Conservation (phyloP, 1,140 invertebrate species). For the Drosophila pachea region DNA sequence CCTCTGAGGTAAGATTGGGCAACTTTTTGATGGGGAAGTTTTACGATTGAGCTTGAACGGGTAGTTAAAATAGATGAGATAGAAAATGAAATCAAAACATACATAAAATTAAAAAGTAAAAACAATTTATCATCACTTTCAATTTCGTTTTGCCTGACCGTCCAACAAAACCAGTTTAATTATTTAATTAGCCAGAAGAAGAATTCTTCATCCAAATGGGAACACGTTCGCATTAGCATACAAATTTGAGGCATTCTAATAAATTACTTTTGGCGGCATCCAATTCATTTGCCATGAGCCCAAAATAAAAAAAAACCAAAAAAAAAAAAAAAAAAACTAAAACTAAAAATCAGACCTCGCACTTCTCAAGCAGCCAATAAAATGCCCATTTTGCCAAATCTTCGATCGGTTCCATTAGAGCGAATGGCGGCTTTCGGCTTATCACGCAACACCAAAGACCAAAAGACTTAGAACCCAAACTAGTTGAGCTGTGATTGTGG, state of each 20-base stretch:
- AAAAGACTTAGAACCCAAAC: conserved; percentile 40
- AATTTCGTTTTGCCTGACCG: conserved; percentile 52
- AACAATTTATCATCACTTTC: conserved; percentile 60
- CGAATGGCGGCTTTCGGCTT: background rate
- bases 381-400: conserved; percentile 40
- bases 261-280: conserved; percentile 29
- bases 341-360: conserved; percentile 27
- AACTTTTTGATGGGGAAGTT: conserved; percentile 13
- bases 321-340: too few species aligned
- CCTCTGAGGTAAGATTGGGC: background rate
- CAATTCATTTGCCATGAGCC: conserved; percentile 15
- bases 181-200: conserved; percentile 55
- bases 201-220: conserved; percentile 29
- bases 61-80: conserved; percentile 1
- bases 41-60: conserved; percentile 9
- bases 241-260: conserved; percentile 53
- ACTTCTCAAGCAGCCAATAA: conserved; percentile 46
- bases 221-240: conserved; percentile 59
- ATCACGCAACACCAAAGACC: conserved; percentile 29
- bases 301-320: too few species aligned
- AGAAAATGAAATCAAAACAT: background rate
- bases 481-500: conserved; percentile 16
- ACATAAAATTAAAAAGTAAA: conserved; percentile 8
- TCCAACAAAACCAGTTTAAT: conserved; percentile 57
- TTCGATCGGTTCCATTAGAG: conserved; percentile 4